A percentile compares a stretch with the other conserved stretches of the same genome.
Conservation (phyloP, 2,797 vertebrate species). For the Platalea minor region DNA sequence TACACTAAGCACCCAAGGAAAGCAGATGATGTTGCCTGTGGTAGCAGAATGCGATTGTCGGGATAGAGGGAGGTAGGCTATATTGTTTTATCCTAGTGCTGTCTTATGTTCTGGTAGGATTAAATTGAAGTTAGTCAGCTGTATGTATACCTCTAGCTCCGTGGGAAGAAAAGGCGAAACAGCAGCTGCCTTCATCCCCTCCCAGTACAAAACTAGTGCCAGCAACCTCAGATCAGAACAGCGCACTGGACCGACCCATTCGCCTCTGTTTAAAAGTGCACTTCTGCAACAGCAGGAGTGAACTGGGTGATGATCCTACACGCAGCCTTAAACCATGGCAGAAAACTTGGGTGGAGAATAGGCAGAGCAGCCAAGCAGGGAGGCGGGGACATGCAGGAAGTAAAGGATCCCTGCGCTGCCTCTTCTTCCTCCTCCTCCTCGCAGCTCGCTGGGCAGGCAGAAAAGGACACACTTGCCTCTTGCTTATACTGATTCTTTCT, state of each 20-base stretch:
- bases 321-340: not conserved
- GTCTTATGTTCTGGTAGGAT: not conserved
- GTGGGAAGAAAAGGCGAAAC: not conserved
- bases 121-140: not conserved
- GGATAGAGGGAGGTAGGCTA: not conserved
- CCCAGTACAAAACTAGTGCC: not conserved
- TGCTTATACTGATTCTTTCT: not conserved
- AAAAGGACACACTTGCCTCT: not conserved
- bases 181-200: not conserved
- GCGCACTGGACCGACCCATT: accelerated
- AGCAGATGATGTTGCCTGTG: not conserved
- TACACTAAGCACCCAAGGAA: not conserved
- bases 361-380: conserved; percentile 4
- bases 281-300: not conserved
- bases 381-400: conserved; percentile 62
- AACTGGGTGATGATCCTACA: not conserved
- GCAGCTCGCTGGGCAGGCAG: not conserved
- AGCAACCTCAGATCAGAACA: not conserved
- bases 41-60: not conserved
- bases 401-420: conserved; percentile 39
- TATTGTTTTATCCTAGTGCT: not conserved
- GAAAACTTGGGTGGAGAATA: conserved; percentile 1
- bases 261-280: too few species aligned
- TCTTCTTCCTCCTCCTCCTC: not conserved
- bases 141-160: not conserved